phyloP scores from a whole-genome alignment of 2,113 vertebrate genomes.

The Euleptes europaea region DNA sequence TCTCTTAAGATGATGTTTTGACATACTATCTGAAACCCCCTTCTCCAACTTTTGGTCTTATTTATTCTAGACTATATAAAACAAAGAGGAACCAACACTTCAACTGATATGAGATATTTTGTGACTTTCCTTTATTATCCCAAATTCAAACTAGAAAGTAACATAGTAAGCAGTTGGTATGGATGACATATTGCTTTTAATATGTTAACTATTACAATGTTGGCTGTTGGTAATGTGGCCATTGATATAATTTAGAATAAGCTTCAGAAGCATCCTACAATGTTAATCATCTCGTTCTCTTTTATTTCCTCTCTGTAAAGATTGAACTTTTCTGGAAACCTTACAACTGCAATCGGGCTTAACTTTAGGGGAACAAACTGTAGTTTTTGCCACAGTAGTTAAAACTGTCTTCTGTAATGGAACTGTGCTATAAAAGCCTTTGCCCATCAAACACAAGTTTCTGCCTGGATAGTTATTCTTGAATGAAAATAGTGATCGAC shows the following conservation, averaged over 20 bases:
- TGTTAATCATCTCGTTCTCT: neutral
- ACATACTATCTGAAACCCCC: conserved; percentile 51
- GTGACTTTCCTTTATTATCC: neutral
- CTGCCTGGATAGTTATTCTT: neutral
- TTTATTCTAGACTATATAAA: conserved; percentile 52
- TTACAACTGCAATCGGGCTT: neutral
- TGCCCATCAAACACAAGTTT: neutral
- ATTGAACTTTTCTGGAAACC: neutral
- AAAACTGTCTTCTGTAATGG: neutral
- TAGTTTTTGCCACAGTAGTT: neutral
- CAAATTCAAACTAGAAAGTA: neutral
- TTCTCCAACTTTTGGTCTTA: conserved; percentile 39
- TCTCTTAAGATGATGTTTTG: conserved; percentile 66
- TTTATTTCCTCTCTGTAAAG: neutral
- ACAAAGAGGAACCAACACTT: conserved; percentile 1
- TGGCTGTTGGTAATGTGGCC: neutral
- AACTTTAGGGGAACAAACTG: neutral
- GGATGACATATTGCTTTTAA: too few species aligned
- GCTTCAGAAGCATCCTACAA: neutral
- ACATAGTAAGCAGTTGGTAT: too few species aligned
- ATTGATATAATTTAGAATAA: neutral
- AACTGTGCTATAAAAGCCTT: neutral
- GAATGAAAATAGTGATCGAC: neutral
- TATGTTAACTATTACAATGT: neutral
- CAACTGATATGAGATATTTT: neutral